Conservation (phyloP, 2,888 invertebrate species). For the Apamea epomidion region DNA sequence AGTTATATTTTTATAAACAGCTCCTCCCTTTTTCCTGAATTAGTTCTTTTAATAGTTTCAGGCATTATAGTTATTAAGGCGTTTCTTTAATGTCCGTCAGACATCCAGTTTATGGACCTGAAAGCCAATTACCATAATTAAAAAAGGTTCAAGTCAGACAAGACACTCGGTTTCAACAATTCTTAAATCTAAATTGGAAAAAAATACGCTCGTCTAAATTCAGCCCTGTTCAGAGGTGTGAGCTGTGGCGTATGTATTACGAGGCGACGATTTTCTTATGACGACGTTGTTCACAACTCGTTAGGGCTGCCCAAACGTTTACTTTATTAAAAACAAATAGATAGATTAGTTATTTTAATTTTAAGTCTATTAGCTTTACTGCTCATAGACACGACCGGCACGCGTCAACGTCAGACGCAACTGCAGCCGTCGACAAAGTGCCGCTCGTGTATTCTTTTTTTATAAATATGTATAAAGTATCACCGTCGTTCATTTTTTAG, state of each 20-base stretch:
- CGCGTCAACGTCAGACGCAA: too few relatives aligned
- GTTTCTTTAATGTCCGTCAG: neutral
- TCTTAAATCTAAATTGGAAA: neutral
- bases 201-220: conserved; percentile 7
- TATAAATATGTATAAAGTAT: too few relatives aligned
- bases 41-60: neutral
- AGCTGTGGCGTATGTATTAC: conserved; percentile 53
- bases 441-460: too few relatives aligned
- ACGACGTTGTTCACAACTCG: conserved; percentile 47
- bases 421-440: too few relatives aligned
- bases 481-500: too few relatives aligned
- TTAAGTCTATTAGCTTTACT: neutral
- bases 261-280: conserved; percentile 58
- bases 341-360: too few relatives aligned
- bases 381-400: neutral
- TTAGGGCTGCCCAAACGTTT: conserved; percentile 50
- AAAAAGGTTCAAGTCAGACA: neutral
- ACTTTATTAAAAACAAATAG: neutral
- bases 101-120: neutral
- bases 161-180: neutral
- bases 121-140: neutral
- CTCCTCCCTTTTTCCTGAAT: neutral
- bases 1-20: neutral
- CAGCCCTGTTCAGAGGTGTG: conserved; percentile 58
- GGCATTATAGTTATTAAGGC: neutral